Evolutionary conservation across 2,797 vertebrate genomes (phyloP).

Genomic region (Pteropus rufus): DNA sequence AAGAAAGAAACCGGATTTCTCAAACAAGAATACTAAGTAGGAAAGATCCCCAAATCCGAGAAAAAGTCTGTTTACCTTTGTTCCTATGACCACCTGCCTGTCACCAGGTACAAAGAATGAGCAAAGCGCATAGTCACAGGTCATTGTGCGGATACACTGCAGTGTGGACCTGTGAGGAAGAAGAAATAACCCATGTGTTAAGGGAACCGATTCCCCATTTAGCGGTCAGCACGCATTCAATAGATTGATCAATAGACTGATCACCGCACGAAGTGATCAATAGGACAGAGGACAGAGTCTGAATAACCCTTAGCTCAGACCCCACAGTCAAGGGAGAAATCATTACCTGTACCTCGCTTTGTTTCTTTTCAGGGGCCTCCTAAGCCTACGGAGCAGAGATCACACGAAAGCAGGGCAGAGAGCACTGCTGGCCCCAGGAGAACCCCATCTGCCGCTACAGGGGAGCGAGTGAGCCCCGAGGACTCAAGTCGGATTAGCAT

Average conservation of each 20-base stretch:
- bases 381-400: background rate
- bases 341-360: background rate
- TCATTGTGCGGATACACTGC: conserved; percentile 97
- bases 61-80: conserved; percentile 87
- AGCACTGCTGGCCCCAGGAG: background rate
- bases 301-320: background rate
- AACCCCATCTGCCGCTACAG: background rate
- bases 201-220: background rate
- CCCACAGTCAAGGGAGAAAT: background rate
- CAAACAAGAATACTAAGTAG: background rate
- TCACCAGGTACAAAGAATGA: conserved; percentile 97
- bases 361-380: background rate
- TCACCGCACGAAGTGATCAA: background rate
- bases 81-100: conserved; percentile 93
- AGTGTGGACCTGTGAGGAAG: conserved; percentile 87
- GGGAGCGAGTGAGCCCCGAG: background rate
- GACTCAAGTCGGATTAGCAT: background rate
- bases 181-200: background rate
- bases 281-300: background rate
- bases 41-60: background rate
- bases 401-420: background rate
- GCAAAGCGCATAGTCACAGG: conserved; percentile 94
- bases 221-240: background rate
- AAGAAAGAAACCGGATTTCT: background rate
- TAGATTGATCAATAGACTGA: too few species aligned